These are phyloP conservation scores for Abscondita cerata DNA, from an alignment of 2,888 invertebrate genomes.

Conservation along the genomic window DNA sequence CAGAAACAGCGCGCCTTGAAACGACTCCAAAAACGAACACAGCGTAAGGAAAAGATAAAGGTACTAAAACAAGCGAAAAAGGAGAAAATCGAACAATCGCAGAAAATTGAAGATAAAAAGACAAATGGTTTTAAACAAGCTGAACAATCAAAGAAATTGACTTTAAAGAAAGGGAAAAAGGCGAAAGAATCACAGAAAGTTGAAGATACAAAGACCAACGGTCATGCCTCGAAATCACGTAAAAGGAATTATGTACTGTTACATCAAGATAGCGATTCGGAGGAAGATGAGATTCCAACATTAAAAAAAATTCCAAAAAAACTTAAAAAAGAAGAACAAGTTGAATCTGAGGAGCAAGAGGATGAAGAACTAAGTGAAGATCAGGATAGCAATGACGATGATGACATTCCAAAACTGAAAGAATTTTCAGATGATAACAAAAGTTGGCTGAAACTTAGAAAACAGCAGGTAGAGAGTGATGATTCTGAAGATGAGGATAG, in stretches of 20 bases:
- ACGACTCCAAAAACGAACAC: constrained; percentile 63
- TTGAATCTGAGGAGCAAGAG: constrained; percentile 50
- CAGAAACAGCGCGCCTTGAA: constrained; percentile 70
- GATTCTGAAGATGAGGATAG: constrained; percentile 48
- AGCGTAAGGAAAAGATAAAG: constrained; percentile 57
- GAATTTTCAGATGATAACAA: constrained; percentile 77
- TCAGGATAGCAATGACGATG: constrained; percentile 36
- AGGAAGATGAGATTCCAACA: constrained; percentile 40
- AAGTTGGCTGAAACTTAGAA: constrained; percentile 72
- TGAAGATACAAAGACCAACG: neutral
- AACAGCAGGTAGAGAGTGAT: constrained; percentile 42
- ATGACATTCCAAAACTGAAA: constrained; percentile 40
- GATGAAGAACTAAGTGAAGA: constrained; percentile 34
- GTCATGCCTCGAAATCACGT: neutral
- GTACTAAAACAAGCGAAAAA: constrained; percentile 2
- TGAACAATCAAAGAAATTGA: too few relatives aligned
- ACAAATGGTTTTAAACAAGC: neutral
- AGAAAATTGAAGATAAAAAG: neutral
- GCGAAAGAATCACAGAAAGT: neutral
- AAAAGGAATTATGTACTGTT: constrained; percentile 42
- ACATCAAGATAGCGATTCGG: neutral
- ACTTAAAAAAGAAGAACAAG: constrained; percentile 45
- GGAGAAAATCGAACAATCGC: neutral
- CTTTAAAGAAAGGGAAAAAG: neutral
- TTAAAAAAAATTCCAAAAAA: constrained; percentile 66